phyloP scores from a whole-genome alignment of 2,797 vertebrate genomes.

The Chiroxiphia lanceolata region DNA sequence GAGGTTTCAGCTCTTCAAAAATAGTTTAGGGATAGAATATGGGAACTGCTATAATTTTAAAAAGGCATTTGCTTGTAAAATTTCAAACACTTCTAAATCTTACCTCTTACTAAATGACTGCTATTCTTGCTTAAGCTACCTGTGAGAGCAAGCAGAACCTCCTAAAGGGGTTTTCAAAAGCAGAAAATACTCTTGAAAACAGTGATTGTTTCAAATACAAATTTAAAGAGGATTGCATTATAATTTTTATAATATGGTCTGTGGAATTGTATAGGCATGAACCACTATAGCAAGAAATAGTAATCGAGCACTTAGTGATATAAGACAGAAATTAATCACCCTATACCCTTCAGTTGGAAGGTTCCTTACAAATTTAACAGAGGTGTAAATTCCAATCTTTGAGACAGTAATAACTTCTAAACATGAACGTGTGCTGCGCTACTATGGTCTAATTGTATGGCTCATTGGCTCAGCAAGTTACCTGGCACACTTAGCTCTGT shows the following conservation, averaged over 20 bases:
- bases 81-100: neutral
- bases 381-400: neutral
- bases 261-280: neutral
- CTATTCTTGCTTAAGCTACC: neutral
- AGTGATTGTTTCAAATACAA: neutral
- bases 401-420: neutral
- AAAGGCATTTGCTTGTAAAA: neutral
- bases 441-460: constrained; percentile 61
- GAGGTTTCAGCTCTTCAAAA: neutral
- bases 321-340: neutral
- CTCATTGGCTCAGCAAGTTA: constrained; percentile 59
- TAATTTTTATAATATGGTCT: constrained; percentile 68
- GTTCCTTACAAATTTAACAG: neutral
- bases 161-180: neutral
- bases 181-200: constrained; percentile 47
- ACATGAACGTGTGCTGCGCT: constrained; percentile 23
- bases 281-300: constrained; percentile 55
- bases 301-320: constrained; percentile 53
- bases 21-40: neutral
- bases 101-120: neutral
- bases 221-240: constrained; percentile 2
- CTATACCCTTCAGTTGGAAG: neutral
- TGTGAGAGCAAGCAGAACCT: neutral
- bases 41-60: neutral
- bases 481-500: neutral